Evolutionary conservation across 2,888 invertebrate species (phyloP).

Genomic region (Eupithecia abbreviata): DNA sequence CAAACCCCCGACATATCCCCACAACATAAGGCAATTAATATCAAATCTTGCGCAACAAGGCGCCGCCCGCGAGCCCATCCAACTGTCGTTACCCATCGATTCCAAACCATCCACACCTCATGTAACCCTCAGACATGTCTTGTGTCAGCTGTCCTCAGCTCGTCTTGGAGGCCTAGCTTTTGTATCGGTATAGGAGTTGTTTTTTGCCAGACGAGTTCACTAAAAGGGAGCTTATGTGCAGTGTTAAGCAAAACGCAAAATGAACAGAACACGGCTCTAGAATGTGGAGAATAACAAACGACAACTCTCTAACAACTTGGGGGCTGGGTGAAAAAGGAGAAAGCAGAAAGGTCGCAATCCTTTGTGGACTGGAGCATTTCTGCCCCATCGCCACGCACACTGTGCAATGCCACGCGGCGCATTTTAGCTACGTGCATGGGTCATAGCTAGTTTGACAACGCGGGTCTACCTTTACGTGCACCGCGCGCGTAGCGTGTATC

Average conservation of each 20-base stretch:
- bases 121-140: slow-evolving; percentile 56
- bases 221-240: too few relatives aligned
- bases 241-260: neutral
- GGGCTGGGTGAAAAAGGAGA: too few relatives aligned
- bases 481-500: too few relatives aligned
- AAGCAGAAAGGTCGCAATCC: too few relatives aligned
- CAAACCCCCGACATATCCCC: neutral
- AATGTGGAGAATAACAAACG: neutral
- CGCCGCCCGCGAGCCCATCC: slow-evolving; percentile 59
- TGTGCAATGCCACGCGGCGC: too few relatives aligned
- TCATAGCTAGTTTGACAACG: too few relatives aligned
- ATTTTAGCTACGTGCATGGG: too few relatives aligned
- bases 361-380: too few relatives aligned
- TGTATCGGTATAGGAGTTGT: neutral
- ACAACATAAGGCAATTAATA: slow-evolving; percentile 35
- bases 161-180: neutral
- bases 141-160: neutral
- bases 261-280: neutral
- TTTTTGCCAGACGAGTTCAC: too few relatives aligned
- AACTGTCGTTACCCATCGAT: slow-evolving; percentile 75
- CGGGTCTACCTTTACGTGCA: too few relatives aligned
- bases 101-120: slow-evolving; percentile 38
- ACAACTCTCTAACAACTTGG: neutral
- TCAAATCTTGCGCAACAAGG: slow-evolving; percentile 35
- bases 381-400: too few relatives aligned